Evolutionary conservation across 2,113 vertebrate genomes (phyloP), one percentile per base, ranked within the genome.

Genomic region (Picathartes gymnocephalus): DNA sequence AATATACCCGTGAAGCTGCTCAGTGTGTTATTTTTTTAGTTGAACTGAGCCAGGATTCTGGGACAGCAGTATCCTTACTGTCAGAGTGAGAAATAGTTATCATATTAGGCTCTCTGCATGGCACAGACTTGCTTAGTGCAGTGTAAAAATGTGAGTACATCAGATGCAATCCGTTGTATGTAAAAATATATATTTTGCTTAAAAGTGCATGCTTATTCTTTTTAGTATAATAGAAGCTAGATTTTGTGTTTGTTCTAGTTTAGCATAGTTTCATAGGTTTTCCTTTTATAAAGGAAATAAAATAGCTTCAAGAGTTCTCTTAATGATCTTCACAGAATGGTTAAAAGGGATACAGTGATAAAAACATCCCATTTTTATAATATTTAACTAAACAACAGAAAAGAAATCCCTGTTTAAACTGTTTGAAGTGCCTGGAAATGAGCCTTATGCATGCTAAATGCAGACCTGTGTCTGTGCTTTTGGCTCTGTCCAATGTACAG

Each of bases 61-160:
- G 79, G 93, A 91, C 89, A 95, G 90, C 57, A 0, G 45, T 94
- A 86, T 93, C 81, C 88, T 90, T 78, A 74, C 86, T 96, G 88
- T 96, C 90, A 95, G 84, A 94, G 88, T 96, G 96, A 93, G 94
- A 93, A 94, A 77, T 51, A 85, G 72, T 96, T 97, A 95, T 96
- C 86, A 14, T 97, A 90, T 96, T 96, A 96, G 79, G 60, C 86
- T 92, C 93, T 94, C 96, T 94, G 82, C 89, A 25, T 72, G 96
- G 90, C 95, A 56, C 21, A 62, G 47, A 25, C 48, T 81, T 24
- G 10, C 81, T 82, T 88, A 72, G 40, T 91, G 64, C 27, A 11
- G 27, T 28, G 57, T 69, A 73, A 84, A 96, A 94, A 74, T 85
- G 58, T 85, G 58, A 87, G 47, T 82, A 27, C 45, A 71, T 82